Conservation (phyloP, 2,888 invertebrate species). For the Scaptomyza tumidula region DNA sequence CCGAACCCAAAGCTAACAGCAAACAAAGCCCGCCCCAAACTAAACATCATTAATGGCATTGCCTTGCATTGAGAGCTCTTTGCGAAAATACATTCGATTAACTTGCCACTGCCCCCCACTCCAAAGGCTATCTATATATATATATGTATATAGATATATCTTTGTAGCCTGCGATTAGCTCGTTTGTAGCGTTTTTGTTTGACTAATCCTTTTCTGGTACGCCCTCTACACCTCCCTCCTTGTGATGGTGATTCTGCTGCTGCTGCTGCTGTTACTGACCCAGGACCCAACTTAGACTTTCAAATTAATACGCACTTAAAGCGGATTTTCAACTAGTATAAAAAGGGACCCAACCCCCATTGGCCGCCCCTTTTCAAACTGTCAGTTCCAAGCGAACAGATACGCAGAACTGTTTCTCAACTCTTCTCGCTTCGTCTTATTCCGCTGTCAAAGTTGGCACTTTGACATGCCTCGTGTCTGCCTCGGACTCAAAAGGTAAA, state of each 20-base stretch:
- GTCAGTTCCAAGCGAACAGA: conserved; percentile 7
- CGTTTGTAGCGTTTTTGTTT: conserved; percentile 67
- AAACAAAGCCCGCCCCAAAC: conserved; percentile 8
- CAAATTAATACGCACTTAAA: conserved; percentile 78
- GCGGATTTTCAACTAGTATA: conserved; percentile 60
- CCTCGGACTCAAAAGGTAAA: conserved; percentile 69
- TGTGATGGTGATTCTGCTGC: too few relatives aligned
- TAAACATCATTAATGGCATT: conserved; percentile 55
- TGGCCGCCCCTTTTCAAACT: background rate
- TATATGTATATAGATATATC: background rate
- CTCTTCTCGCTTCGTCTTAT: conserved; percentile 44
- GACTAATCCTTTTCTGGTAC: conserved; percentile 64
- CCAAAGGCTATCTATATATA: background rate
- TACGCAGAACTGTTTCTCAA: conserved; percentile 24
- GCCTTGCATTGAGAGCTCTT: conserved; percentile 39
- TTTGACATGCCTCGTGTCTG: conserved; percentile 59
- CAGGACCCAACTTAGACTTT: conserved; percentile 67
- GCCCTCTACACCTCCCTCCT: background rate
- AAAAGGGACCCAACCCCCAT: background rate
- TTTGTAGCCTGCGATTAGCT: conserved; percentile 60
- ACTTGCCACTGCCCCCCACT: conserved; percentile 3
- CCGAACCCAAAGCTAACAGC: conserved; percentile 3
- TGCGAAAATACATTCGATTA: conserved; percentile 48
- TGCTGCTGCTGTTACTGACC: conserved; percentile 9
- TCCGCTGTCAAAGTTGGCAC: conserved; percentile 66